These are phyloP conservation scores for Cinara cedri DNA, from an alignment of 2,888 invertebrate species.

Conservation along the genomic window DNA sequence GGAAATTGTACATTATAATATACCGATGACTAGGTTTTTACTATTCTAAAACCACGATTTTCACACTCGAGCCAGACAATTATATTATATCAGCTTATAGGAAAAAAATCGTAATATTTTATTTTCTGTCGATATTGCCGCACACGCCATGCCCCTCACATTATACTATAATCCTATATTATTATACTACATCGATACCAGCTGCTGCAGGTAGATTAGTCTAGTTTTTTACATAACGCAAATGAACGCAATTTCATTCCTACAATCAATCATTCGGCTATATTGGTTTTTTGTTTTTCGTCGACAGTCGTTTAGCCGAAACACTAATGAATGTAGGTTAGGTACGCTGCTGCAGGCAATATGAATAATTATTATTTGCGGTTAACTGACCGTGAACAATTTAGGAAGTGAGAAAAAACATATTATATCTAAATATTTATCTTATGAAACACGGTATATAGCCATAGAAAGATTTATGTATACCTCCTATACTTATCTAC, in stretches of 20 bases:
- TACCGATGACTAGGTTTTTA: too few species aligned
- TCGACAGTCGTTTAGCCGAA: constrained; percentile 4
- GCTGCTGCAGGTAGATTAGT: neutral
- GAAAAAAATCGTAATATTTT: neutral
- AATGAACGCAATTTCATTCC: constrained; percentile 19
- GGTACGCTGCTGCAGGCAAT: neutral
- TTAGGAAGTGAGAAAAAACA: constrained; percentile 9
- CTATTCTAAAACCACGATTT: neutral
- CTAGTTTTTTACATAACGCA: constrained; percentile 4
- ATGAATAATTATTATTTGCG: neutral
- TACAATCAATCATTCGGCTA: constrained; percentile 5
- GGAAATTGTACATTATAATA: too few species aligned
- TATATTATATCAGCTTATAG: too few species aligned
- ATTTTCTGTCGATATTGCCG: neutral
- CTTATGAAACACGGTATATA: neutral
- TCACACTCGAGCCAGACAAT: too few species aligned
- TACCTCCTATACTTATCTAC: too few species aligned
- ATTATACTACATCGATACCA: neutral
- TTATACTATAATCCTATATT: neutral
- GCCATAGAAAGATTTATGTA: constrained; percentile 28
- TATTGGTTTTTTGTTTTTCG: neutral
- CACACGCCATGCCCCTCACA: too few species aligned
- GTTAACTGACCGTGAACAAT: constrained; percentile 5
- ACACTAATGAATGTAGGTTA: constrained; percentile 15
- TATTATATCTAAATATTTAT: constrained; percentile 31